Percentiles rank a stretch among this genome's conserved stretches.
phyloP scores from a whole-genome alignment of 2,888 invertebrate genomes.

The Drosophila pseudotakahashii region DNA sequence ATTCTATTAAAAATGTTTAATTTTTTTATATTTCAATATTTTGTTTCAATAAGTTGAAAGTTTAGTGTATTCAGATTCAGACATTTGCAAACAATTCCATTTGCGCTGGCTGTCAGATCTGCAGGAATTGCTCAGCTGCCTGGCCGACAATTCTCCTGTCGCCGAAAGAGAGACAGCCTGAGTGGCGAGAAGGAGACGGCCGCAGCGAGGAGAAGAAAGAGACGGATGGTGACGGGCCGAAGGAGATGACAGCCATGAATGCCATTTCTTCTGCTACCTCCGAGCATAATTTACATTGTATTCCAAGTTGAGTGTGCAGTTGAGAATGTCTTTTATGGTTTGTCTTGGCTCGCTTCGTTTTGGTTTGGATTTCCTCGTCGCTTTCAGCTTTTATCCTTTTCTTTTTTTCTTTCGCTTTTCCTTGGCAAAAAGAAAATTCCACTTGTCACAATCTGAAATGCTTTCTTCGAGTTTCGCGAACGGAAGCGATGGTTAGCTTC shows the following conservation, averaged over 20 bases:
- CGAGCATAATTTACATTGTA: slow-evolving; percentile 56
- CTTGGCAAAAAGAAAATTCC: slow-evolving; percentile 15
- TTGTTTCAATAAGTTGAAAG: too few relatives aligned
- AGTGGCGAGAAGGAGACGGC: slow-evolving; percentile 27
- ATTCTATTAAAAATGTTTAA: too few relatives aligned
- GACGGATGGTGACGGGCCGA: slow-evolving; percentile 7
- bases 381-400: slow-evolving; percentile 7
- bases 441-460: slow-evolving; percentile 30
- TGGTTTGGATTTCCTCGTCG: neutral
- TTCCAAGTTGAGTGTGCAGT: slow-evolving; percentile 41
- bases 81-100: slow-evolving; percentile 66
- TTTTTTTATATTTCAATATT: too few relatives aligned
- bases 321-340: slow-evolving; percentile 46
- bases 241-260: slow-evolving; percentile 69
- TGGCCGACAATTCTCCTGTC: slow-evolving; percentile 40
- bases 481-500: slow-evolving; percentile 44
- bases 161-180: slow-evolving; percentile 35
- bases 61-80: slow-evolving; percentile 34
- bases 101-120: slow-evolving; percentile 58
- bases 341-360: slow-evolving; percentile 18
- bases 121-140: slow-evolving; percentile 53
- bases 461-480: neutral
- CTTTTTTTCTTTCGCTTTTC: neutral
- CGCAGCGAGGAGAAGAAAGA: slow-evolving; percentile 2
- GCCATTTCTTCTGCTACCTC: slow-evolving; percentile 58